Evolutionary conservation across 2,113 vertebrate species (phyloP).

Genomic region (Piprites chloris): DNA sequence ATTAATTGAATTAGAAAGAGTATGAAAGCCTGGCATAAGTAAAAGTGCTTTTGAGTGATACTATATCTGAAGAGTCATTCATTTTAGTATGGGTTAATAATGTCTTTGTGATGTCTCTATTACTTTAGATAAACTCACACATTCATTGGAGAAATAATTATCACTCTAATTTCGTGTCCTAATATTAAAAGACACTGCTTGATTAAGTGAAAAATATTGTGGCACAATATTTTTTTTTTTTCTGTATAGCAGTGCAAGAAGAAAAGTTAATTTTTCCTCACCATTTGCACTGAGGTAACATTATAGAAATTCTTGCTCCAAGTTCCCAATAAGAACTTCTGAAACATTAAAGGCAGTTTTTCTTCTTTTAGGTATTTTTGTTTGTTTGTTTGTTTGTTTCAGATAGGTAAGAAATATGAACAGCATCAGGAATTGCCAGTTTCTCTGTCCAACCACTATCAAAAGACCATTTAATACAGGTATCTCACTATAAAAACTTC

Average conservation of each 20-base stretch:
- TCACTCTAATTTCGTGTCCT: conserved; percentile 21
- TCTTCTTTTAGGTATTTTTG: not conserved
- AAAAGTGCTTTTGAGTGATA: not conserved
- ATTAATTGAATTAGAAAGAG: not conserved
- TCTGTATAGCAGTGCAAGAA: not conserved
- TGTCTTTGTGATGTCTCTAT: not conserved
- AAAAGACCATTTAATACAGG: not conserved
- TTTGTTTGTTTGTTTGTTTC: not conserved
- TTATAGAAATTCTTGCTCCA: not conserved
- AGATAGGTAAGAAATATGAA: not conserved
- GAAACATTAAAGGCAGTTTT: not conserved
- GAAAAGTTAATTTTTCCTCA: not conserved
- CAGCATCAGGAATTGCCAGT: not conserved
- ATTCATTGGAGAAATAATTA: conserved; percentile 28
- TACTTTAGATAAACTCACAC: conserved; percentile 30
- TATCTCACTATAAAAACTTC: not conserved
- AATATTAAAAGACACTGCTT: conserved; percentile 37
- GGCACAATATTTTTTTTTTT: not conserved
- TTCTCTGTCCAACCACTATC: not conserved
- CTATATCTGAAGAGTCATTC: not conserved
- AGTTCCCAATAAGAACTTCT: not conserved
- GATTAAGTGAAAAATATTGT: not conserved
- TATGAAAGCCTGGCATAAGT: not conserved
- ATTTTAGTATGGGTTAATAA: not conserved
- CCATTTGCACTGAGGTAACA: not conserved